Percentiles rank a stretch among this genome's conserved stretches.
These are phyloP conservation scores for Saccostrea glomerata DNA, from an alignment of 1,140 invertebrate species.

Conservation along the genomic window DNA sequence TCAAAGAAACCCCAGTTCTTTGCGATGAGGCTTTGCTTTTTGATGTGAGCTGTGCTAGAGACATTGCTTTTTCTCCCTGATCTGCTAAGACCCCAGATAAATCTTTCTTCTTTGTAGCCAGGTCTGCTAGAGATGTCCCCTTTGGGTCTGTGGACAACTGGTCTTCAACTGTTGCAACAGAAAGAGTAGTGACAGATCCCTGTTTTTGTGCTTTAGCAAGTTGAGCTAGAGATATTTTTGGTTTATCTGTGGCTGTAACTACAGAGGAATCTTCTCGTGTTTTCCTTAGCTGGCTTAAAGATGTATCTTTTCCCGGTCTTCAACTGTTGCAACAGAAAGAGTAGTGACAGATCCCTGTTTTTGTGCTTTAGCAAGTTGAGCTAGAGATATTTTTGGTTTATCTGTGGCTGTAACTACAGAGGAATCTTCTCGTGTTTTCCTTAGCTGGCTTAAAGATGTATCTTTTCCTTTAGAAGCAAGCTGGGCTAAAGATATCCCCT, in stretches of 20 bases:
- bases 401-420: neutral
- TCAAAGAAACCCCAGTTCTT: neutral
- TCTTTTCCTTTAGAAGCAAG: too few relatives aligned
- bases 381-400: neutral
- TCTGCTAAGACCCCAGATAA: neutral
- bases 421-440: neutral
- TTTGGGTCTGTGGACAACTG: neutral
- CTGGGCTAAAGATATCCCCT: neutral
- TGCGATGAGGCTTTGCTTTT: neutral
- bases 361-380: neutral
- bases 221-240: neutral
- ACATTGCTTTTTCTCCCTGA: neutral
- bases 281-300: neutral
- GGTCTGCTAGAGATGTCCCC: neutral
- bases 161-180: neutral
- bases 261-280: neutral
- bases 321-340: too few relatives aligned
- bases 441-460: neutral
- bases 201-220: neutral
- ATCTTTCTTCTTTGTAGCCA: neutral
- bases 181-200: too few relatives aligned
- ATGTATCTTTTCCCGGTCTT: too few relatives aligned
- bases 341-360: neutral
- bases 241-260: neutral
- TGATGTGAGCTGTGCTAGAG: conserved; percentile 9